Conservation (phyloP, 2,888 invertebrate genomes). For the Trisateles emortualis region DNA sequence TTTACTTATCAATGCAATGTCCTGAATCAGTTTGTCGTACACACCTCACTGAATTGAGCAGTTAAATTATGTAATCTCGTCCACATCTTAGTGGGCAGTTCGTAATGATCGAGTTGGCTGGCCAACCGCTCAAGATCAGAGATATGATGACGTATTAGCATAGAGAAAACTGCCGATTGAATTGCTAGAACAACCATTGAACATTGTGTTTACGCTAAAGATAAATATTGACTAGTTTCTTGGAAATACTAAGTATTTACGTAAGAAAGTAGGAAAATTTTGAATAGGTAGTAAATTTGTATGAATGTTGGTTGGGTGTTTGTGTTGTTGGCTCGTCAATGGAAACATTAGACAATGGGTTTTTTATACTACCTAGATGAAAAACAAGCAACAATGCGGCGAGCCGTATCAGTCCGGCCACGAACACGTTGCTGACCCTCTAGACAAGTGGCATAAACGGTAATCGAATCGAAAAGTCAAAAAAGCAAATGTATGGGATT, state of each 20-base stretch:
- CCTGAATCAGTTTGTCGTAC: slow-evolving; percentile 5
- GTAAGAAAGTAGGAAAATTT: too few relatives aligned
- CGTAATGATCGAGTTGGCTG: slow-evolving; percentile 53
- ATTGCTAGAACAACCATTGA: slow-evolving; percentile 14
- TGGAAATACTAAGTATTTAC: background rate
- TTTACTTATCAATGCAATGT: background rate
- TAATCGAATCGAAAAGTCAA: too few relatives aligned
- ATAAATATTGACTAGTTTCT: background rate
- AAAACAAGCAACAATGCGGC: too few relatives aligned
- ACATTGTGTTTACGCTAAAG: background rate
- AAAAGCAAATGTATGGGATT: too few relatives aligned
- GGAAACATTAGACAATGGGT: too few relatives aligned
- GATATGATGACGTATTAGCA: slow-evolving; percentile 45
- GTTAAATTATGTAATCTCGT: slow-evolving; percentile 52
- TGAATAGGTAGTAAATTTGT: too few relatives aligned
- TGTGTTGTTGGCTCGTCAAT: too few relatives aligned
- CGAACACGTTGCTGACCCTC: too few relatives aligned
- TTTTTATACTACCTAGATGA: too few relatives aligned
- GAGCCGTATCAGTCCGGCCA: too few relatives aligned
- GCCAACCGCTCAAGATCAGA: slow-evolving; percentile 29
- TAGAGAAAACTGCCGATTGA: slow-evolving; percentile 29
- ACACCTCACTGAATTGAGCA: slow-evolving; percentile 38
- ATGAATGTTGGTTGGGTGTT: too few relatives aligned
- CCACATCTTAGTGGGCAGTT: slow-evolving; percentile 47
- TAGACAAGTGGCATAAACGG: too few relatives aligned